Conservation (phyloP, 2,888 invertebrate species). For the Stenolophus ochropezus region DNA sequence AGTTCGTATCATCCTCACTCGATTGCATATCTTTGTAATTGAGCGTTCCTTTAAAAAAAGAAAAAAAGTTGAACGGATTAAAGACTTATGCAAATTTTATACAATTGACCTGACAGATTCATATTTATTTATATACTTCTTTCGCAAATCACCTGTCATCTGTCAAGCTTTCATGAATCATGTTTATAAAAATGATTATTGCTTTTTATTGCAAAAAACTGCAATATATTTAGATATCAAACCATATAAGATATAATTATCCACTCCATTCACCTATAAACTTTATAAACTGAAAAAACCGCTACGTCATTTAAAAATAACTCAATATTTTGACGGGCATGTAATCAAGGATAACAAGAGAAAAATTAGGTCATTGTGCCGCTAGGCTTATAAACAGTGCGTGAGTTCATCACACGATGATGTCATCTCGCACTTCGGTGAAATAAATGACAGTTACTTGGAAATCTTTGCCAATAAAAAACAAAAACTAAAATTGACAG, state of each 20-base stretch:
- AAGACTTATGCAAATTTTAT: too few species aligned
- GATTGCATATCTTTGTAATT: too few species aligned
- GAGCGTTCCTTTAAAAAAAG: too few species aligned
- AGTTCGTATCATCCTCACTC: too few species aligned
- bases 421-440: neutral
- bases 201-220: neutral
- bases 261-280: conserved; percentile 13
- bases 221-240: conserved; percentile 26
- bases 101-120: too few species aligned
- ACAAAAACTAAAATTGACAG: neutral
- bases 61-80: too few species aligned
- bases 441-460: neutral
- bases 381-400: conserved; percentile 10
- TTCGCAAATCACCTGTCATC: too few species aligned
- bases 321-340: conserved; percentile 52
- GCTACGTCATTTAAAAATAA: conserved; percentile 44
- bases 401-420: conserved; percentile 24
- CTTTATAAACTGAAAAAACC: neutral
- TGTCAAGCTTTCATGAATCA: conserved; percentile 10
- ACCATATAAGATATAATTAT: neutral
- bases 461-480: neutral
- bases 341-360: conserved; percentile 57
- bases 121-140: too few species aligned
- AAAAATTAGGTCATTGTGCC: conserved; percentile 52
- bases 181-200: neutral